A percentile compares a stretch with the other conserved stretches of the same genome.
These are phyloP conservation scores for Stomatorhinus walkeri DNA, from an alignment of 2,797 vertebrate genomes.

Conservation along the genomic window DNA sequence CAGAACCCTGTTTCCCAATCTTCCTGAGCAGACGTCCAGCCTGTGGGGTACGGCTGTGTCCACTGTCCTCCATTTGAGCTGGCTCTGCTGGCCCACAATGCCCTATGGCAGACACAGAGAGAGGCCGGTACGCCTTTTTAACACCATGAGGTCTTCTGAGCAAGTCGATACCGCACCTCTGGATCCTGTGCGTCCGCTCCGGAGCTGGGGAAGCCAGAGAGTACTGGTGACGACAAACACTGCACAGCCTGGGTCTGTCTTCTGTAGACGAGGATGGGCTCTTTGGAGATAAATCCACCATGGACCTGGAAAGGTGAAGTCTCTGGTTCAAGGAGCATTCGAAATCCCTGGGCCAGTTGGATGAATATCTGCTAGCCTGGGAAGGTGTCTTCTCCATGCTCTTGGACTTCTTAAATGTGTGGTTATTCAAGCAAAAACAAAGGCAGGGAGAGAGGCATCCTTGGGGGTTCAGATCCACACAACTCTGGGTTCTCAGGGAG, in stretches of 20 bases:
- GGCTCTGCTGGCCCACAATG: conserved; percentile 28
- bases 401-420: conserved; percentile 43
- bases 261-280: conserved; percentile 42
- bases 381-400: conserved; percentile 55
- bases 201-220: conserved; percentile 33
- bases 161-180: conserved; percentile 26
- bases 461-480: conserved; percentile 49
- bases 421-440: conserved; percentile 57
- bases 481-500: conserved; percentile 51
- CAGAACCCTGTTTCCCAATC: conserved; percentile 71
- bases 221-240: conserved; percentile 31
- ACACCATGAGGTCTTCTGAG: conserved; percentile 27
- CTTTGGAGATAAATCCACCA: conserved; percentile 53
- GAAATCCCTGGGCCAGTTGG: conserved; percentile 54
- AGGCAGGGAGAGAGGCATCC: conserved; percentile 46
- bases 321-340: conserved; percentile 42
- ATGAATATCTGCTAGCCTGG: conserved; percentile 64
- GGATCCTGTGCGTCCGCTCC: conserved; percentile 10
- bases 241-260: conserved; percentile 39
- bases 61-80: conserved; percentile 45
- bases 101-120: conserved; percentile 63
- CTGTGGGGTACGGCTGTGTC: conserved; percentile 29
- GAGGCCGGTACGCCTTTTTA: conserved; percentile 47
- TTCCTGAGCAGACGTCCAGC: conserved; percentile 49
- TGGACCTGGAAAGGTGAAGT: conserved; percentile 54